Evolutionary conservation across 30 jellyfish, hydroid and myxozoan genomes (phyloP).

Genomic region (Cassiopea andromeda): DNA sequence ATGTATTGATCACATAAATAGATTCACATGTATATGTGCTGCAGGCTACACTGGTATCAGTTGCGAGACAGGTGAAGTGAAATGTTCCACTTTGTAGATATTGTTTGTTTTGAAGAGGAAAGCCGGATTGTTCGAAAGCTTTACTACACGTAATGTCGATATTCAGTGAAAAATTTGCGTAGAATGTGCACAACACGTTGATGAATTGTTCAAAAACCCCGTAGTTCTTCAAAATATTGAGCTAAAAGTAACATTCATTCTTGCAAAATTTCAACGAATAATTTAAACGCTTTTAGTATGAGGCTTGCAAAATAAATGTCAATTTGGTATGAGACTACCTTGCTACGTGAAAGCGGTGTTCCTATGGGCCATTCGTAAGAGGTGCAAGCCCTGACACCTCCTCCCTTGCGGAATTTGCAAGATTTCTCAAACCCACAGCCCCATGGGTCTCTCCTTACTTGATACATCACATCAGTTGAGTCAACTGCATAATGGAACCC

Average conservation of each 20-base stretch:
- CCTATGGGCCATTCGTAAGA: too few species aligned
- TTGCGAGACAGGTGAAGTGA: constrained; percentile 6
- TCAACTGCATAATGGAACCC: too few species aligned
- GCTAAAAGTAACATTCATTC: neutral
- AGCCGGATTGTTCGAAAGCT: neutral
- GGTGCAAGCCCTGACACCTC: neutral
- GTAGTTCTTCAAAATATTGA: too few species aligned
- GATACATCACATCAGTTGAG: too few species aligned
- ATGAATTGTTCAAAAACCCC: neutral
- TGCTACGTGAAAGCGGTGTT: too few species aligned
- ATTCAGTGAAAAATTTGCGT: neutral
- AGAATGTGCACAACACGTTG: neutral
- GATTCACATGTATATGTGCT: constrained; percentile 25
- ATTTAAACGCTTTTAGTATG: too few species aligned
- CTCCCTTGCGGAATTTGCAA: neutral
- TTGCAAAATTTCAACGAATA: too few species aligned
- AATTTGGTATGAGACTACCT: too few species aligned
- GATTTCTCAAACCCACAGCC: neutral
- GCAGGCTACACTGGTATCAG: constrained; percentile 23
- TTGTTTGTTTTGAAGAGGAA: neutral
- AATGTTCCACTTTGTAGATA: neutral
- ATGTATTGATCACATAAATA: constrained; percentile 11
- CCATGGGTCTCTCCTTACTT: neutral
- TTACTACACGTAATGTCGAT: neutral
- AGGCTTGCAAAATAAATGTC: too few species aligned